Base-by-base conservation (phyloP, 2,888 invertebrate species). In the Apodemia zela region DNA sequence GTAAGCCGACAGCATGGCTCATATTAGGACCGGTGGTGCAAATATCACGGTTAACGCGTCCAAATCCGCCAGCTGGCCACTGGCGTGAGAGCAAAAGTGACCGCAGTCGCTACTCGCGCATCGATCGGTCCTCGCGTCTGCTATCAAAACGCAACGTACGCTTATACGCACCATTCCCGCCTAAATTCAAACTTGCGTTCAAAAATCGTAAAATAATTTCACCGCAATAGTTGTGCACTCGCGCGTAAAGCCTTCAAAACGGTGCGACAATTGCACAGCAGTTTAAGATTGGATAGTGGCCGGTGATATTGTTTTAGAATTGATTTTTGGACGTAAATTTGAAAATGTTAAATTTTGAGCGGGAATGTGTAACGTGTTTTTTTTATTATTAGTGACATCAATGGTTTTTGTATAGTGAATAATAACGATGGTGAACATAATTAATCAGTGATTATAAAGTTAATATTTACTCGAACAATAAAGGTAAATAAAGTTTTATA, bases 81-180 rank as follows among this genome's bases (percentile, higher is more conserved):
- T 77, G 80, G 77, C 76, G 75, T 74, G 75, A 76, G 77, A 76
- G 79, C 73, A 75, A 71, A 67, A 76, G 74, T 82, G 84, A 80
- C 85, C 85, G 83, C 89, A 89, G 88, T 88, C 85, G 87, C 83
- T 76, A 75, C 75, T 79, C 81, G 87, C 85, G 80, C 88, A 82
- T 84, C 87, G 85, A 75, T 78, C 83, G 83, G 79, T 84, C 81
- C 79, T 81, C 81, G 87, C 89, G 89, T 79, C 81, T 73, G 62
- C 68, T 65, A 65, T 75, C 76, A 77, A 47, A 47, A 63, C 61
- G 60, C 67, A 75, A 82, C 85, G 81, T 85, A 86, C 84, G 83
- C 78, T 79, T 79, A 85, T 87, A 87, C 88, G 83, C 86, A 89
- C 82, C 72, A 77, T 81, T 82, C 86, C 89, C 89, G 89, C 89